Base-by-base conservation (phyloP, 2,797 vertebrate genomes). In the Karalla daura region DNA sequence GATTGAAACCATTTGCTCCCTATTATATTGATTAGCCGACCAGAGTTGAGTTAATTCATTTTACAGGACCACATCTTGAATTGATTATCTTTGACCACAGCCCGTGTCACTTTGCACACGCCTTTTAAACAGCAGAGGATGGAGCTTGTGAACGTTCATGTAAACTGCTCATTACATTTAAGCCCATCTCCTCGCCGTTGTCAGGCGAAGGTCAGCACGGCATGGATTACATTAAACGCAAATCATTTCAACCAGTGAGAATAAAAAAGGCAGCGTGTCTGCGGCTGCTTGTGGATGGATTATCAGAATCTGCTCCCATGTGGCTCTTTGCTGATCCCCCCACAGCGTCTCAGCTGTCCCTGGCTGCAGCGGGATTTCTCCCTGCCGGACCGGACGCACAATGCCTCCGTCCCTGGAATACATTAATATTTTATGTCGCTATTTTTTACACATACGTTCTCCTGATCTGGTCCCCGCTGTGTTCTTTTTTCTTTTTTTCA, bases 281-380 rank as follows among this genome's bases (percentile, higher is more conserved):
- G 5, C 14, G 10, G 39, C 1, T 30, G 59, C 62, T 51, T 17
- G 24, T 43, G 5, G 7, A 32, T 49, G 74, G 81, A 83, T 86
- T 74, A 84, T 75, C 15, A 53, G 30, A 83, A 81, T 80, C 66
- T 59, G 46, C 20, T 73, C 74, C 63, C 52, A 47, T 74, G 80
- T 72, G 67, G 28, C 30, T 72, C 32, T 68, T 41, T 32, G 18
- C 63, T 84, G 54, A 88, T 80, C 80, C 80, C 43, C 43, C 55
- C 13, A 24, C n/a, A 54, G 18, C 43, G 51, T 45, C 45, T 74
- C 54, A 27, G 62, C 75, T 63, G 58, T 44, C 14, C 51, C 23
- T 43, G 64, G 62, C 64, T 75, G 54, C 49, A 52, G 44, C 2
- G 5, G 43, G 63, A 68, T 47, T 13, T 28, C 36, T 56, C 50